Percentiles rank a stretch among this genome's conserved stretches.
Conservation (phyloP, 1,140 invertebrate genomes). For the Daktulosphaira vitifoliae region DNA sequence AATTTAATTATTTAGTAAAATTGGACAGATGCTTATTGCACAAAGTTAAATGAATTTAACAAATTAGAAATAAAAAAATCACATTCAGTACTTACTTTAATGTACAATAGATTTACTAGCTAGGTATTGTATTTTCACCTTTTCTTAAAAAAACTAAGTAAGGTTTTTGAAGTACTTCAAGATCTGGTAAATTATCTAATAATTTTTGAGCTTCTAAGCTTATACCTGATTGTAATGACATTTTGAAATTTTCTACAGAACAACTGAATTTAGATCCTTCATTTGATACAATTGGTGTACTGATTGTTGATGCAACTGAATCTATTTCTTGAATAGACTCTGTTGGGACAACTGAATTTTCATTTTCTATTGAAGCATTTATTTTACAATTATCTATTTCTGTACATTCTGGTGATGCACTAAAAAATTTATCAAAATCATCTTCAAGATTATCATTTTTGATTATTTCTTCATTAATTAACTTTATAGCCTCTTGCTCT, state of each 20-base stretch:
- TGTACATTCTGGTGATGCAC: not conserved
- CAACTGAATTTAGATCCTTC: too few species aligned
- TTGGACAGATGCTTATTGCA: too few species aligned
- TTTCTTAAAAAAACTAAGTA: constrained; percentile 28
- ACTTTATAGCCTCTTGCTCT: too few species aligned
- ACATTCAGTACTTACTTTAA: not conserved
- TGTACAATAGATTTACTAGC: not conserved
- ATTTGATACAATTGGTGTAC: too few species aligned
- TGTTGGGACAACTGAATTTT: not conserved
- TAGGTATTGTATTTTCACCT: not conserved
- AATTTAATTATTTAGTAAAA: too few species aligned
- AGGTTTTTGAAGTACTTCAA: constrained; percentile 25
- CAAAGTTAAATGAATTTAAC: not conserved
- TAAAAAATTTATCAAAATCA: not conserved
- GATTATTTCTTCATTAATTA: too few species aligned
- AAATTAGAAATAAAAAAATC: not conserved
- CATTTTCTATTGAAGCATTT: not conserved
- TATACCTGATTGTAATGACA: not conserved
- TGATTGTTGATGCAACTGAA: too few species aligned
- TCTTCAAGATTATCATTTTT: too few species aligned
- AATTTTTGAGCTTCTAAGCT: constrained; percentile 32
- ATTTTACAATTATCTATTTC: too few species aligned
- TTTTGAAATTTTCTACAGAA: too few species aligned
- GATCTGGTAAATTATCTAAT: constrained; percentile 26
- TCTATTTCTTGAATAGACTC: too few species aligned